Percentiles rank a stretch among this genome's conserved stretches.
Evolutionary conservation across 2,888 invertebrate species (phyloP).

Genomic region (Sthenelais limicola): DNA sequence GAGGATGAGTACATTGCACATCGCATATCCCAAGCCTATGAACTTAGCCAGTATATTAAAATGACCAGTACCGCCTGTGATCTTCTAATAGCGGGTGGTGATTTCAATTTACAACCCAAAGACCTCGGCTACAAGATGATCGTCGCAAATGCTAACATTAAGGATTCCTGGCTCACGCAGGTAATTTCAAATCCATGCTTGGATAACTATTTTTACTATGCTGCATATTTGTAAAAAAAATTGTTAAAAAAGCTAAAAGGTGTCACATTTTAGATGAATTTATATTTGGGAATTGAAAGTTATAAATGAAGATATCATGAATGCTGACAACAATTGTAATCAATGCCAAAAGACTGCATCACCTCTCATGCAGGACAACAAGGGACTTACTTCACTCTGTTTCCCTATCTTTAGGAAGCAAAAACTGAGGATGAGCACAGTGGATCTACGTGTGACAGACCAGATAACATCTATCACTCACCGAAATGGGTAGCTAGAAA

Average conservation of each 20-base stretch:
- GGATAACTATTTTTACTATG: too few species aligned
- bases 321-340: too few species aligned
- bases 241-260: not conserved
- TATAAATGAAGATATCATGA: too few species aligned
- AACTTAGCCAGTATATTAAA: constrained; percentile 93
- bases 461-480: constrained; percentile 87
- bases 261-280: not conserved
- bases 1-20: constrained; percentile 91
- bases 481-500: constrained; percentile 71
- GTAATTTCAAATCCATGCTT: constrained; percentile 55
- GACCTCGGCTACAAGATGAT: constrained; percentile 75
- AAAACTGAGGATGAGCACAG: constrained; percentile 54
- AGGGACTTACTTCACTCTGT: too few species aligned
- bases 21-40: constrained; percentile 92
- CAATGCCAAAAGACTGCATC: too few species aligned
- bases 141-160: constrained; percentile 74
- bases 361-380: too few species aligned
- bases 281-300: not conserved
- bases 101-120: constrained; percentile 91
- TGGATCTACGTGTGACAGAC: constrained; percentile 84
- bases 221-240: not conserved
- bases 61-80: constrained; percentile 83
- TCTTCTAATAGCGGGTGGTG: constrained; percentile 90
- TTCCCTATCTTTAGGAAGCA: constrained; percentile 44
- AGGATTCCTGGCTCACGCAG: constrained; percentile 68